phyloP scores from a whole-genome alignment of 2,888 invertebrate species.

The Luperina nickerlii region DNA sequence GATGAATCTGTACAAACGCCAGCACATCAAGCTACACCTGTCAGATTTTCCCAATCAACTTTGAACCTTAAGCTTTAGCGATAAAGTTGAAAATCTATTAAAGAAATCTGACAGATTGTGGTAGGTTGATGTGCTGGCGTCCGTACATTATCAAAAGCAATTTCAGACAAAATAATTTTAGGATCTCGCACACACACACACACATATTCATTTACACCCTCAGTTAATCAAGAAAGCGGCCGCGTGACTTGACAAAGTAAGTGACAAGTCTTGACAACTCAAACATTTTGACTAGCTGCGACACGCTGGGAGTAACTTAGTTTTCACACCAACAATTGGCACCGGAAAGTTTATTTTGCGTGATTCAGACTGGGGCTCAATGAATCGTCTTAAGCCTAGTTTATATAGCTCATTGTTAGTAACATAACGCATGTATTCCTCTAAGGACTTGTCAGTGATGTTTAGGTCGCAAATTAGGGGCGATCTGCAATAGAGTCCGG shows the following conservation, averaged over 20 bases:
- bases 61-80: no score
- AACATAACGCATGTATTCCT: neutral
- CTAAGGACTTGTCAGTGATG: neutral
- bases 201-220: conserved; percentile 8
- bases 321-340: conserved; percentile 19
- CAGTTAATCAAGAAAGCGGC: conserved; percentile 40
- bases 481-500: no score
- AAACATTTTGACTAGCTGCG: conserved; percentile 35
- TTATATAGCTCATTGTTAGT: neutral
- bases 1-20: no score
- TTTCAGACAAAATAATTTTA: neutral
- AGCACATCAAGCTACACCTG: no score
- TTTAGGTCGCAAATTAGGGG: neutral
- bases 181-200: no score
- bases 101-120: no score
- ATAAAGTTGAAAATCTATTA: no score
- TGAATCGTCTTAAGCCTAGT: conserved; percentile 1
- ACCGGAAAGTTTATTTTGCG: conserved; percentile 8
- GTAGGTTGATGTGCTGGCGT: no score
- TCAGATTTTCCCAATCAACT: no score
- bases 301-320: conserved; percentile 11
- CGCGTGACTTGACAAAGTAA: conserved; percentile 49
- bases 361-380: neutral
- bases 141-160: neutral
- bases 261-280: conserved; percentile 43